These are phyloP conservation scores for Philopedon plagiatum DNA, from an alignment of 2,888 invertebrate genomes.

Conservation along the genomic window DNA sequence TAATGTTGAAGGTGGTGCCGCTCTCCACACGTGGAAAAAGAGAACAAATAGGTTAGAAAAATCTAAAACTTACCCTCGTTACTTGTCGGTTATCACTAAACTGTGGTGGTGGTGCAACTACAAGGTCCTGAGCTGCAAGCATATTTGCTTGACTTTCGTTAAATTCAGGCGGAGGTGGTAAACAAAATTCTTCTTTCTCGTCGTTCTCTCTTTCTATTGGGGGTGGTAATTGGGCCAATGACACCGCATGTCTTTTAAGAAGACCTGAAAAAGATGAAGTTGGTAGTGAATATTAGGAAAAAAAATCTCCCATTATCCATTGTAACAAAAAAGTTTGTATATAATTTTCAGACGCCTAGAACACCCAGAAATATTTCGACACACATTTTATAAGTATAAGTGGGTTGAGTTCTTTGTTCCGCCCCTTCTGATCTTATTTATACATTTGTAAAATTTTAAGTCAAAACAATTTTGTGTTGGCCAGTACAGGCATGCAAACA, in stretches of 20 bases:
- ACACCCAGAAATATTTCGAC: no score
- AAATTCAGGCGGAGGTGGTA: constrained; percentile 75
- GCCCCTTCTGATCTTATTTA: no score
- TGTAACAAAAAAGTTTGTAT: no score
- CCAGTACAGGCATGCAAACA: no score
- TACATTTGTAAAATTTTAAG: no score
- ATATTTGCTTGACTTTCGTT: constrained; percentile 65
- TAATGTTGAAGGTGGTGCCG: no score
- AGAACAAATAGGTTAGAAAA: background rate
- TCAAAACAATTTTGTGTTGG: no score
- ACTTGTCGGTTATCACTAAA: constrained; percentile 83
- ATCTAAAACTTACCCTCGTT: constrained; percentile 71
- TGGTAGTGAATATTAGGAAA: background rate
- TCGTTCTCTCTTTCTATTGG: constrained; percentile 83
- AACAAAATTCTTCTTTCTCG: constrained; percentile 75
- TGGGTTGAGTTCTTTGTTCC: no score
- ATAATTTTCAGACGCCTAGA: no score
- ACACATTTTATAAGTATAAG: no score
- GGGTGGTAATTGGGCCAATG: constrained; percentile 85
- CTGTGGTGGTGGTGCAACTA: constrained; percentile 90
- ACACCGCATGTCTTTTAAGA: constrained; percentile 69
- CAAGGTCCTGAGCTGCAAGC: constrained; percentile 68
- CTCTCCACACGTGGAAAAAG: constrained; percentile 73
- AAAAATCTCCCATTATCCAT: no score
- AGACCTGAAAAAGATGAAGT: constrained; percentile 48